phyloP scores from a whole-genome alignment of 2,888 invertebrate species.

The Pogonocherus hispidulus region DNA sequence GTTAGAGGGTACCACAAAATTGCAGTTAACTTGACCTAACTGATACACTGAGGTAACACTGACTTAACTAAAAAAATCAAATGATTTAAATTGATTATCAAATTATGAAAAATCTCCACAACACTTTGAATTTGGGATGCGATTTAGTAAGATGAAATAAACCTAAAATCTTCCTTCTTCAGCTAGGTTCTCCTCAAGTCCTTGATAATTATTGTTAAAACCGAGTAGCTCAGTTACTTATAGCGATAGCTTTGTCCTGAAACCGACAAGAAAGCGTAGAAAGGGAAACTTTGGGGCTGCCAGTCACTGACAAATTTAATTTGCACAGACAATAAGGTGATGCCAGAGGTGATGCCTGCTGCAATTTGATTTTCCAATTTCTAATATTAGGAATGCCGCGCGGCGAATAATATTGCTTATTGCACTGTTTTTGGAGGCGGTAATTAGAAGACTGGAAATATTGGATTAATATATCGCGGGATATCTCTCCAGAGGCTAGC shows the following conservation, averaged over 20 bases:
- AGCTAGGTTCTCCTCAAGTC: too few relatives aligned
- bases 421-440: slow-evolving; percentile 43
- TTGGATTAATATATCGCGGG: slow-evolving; percentile 20
- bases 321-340: slow-evolving; percentile 45
- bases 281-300: slow-evolving; percentile 30
- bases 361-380: slow-evolving; percentile 47
- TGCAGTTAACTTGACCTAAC: too few relatives aligned
- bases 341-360: slow-evolving; percentile 41
- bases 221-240: too few relatives aligned
- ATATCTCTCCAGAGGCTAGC: neutral
- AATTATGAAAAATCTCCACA: too few relatives aligned
- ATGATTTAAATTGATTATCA: too few relatives aligned
- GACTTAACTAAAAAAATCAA: too few relatives aligned
- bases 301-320: slow-evolving; percentile 45
- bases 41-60: too few relatives aligned
- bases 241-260: slow-evolving; percentile 12
- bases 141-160: too few relatives aligned
- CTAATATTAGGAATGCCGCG: slow-evolving; percentile 43
- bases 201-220: too few relatives aligned
- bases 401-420: slow-evolving; percentile 40
- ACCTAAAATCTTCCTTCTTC: too few relatives aligned
- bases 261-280: slow-evolving; percentile 19
- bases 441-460: slow-evolving; percentile 43
- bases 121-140: too few relatives aligned
- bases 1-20: too few relatives aligned